Evolutionary conservation across 2,888 invertebrate species (phyloP), one percentile per base, ranked within the genome.

Genomic region (Drosophila subsilvestris): DNA sequence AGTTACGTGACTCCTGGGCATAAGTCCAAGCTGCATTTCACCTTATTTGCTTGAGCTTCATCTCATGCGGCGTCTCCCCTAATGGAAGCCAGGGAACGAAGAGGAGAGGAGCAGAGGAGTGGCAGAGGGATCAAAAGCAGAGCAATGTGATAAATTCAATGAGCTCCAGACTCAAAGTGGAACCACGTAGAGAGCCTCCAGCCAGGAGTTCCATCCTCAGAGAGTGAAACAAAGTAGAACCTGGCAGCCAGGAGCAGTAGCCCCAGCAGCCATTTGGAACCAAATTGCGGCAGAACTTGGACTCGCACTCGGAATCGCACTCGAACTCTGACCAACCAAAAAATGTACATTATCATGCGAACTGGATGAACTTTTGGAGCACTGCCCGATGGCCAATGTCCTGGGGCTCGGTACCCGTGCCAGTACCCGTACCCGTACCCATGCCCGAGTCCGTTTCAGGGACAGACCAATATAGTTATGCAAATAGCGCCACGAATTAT

Each of bases 1-100:
- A 83, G 88, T 83, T 83, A 83, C 83, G 83, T 83, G 83, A 83
- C 83, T 86, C 83, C 76, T 78, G 83, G 83, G 83, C 68, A 83
- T 83, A 86, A 88, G 75, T 82, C 72, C 58, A 49, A 61, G 59
- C 74, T 74, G 75, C 73, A 67, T 56, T 73, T 68, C 67, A 73
- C 75, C 73, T 74, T 72, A 67, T 67, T 67, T 67, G 49, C 71
- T 58, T 71, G 45, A 61, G 50, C 53, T 54, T 54, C 69, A 43
- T 61, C 71, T 51, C 43, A 22, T 29, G 18, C 25, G 32, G 10
- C 20, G n/a, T 10, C 49, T 42, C 18, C 32, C 14, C 9, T 20
- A 3, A n/a, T 2, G n/a, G 37, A 14, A 37, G 37, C 2, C 37
- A 2, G 37, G 2, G 37, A 6, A 3, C 4, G 10, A 10, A 10